Evolutionary conservation across 1,140 invertebrate species (phyloP).

Genomic region (Caenorhabditis inopinata): DNA sequence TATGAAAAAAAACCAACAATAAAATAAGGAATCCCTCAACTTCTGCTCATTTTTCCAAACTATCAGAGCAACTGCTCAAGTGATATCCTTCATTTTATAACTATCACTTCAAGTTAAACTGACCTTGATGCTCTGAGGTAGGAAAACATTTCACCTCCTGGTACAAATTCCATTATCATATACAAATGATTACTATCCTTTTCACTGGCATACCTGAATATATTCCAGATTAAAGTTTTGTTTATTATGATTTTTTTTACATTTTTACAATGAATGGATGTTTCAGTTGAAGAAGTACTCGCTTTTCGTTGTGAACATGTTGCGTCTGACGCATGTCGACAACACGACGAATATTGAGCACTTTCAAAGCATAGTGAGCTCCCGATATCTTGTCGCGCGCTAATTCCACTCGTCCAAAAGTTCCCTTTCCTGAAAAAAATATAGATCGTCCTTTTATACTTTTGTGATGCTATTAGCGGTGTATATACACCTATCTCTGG

Average conservation of each 20-base stretch:
- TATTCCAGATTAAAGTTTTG: constrained; percentile 58
- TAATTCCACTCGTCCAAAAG: constrained; percentile 63
- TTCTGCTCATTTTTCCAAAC: too few species aligned
- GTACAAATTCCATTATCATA: constrained; percentile 90
- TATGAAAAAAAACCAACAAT: background rate
- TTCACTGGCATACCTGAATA: constrained; percentile 80
- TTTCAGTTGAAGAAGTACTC: constrained; percentile 51
- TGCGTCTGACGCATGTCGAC: constrained; percentile 58
- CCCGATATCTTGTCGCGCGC: constrained; percentile 54
- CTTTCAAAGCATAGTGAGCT: constrained; percentile 62
- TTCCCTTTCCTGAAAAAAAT: constrained; percentile 59
- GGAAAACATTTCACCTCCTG: constrained; percentile 90
- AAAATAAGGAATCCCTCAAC: too few species aligned
- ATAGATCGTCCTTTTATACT: too few species aligned
- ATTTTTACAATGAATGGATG: constrained; percentile 65
- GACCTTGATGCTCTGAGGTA: constrained; percentile 77
- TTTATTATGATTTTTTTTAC: constrained; percentile 33
- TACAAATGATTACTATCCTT: constrained; percentile 85
- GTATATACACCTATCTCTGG: constrained; percentile 11
- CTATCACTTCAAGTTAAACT: too few species aligned
- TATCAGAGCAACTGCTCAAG: too few species aligned
- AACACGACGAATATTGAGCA: constrained; percentile 54
- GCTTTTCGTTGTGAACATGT: constrained; percentile 64
- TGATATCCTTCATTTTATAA: too few species aligned
- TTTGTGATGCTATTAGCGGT: too few species aligned